Evolutionary conservation across 2,888 invertebrate species (phyloP).

Genomic region (Sceliomorpha sp.): DNA sequence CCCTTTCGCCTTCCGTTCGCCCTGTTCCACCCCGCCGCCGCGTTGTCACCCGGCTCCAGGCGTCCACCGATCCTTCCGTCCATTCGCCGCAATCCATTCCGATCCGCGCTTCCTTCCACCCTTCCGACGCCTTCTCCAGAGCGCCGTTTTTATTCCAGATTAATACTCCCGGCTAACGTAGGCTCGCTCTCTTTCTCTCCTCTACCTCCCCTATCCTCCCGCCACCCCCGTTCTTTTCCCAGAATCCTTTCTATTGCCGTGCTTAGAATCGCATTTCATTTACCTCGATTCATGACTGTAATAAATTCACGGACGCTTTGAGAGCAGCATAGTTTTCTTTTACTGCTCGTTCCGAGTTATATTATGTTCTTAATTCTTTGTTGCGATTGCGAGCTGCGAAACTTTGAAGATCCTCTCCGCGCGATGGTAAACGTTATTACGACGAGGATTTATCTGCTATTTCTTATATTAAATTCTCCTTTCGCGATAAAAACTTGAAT

Average conservation of each 20-base stretch:
- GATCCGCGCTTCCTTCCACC: slow-evolving; percentile 37
- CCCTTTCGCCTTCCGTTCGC: slow-evolving; percentile 31
- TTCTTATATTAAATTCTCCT: too few species aligned
- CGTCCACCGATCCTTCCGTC: slow-evolving; percentile 44
- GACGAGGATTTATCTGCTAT: slow-evolving; percentile 20
- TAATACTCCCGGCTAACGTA: slow-evolving; percentile 56
- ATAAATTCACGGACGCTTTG: slow-evolving; percentile 49
- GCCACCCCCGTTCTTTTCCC: slow-evolving; percentile 19
- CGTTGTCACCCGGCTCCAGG: slow-evolving; percentile 22
- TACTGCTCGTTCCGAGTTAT: slow-evolving; percentile 45
- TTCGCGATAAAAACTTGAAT: too few species aligned
- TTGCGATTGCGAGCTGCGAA: slow-evolving; percentile 33
- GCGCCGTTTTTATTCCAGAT: slow-evolving; percentile 60
- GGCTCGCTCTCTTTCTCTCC: slow-evolving; percentile 23
- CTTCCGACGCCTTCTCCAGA: slow-evolving; percentile 47
- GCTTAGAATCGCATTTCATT: slow-evolving; percentile 56
- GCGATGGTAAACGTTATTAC: slow-evolving; percentile 17
- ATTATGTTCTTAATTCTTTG: slow-evolving; percentile 47
- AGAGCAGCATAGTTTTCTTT: slow-evolving; percentile 46
- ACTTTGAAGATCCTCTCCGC: slow-evolving; percentile 21
- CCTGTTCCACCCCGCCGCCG: slow-evolving; percentile 24
- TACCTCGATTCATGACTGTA: slow-evolving; percentile 53
- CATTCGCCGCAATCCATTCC: slow-evolving; percentile 63
- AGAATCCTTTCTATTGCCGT: slow-evolving; percentile 51
- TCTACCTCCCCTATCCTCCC: slow-evolving; percentile 22